Evolutionary conservation across 2,888 invertebrate species (phyloP).

Genomic region (Toxonevra muliebris): DNA sequence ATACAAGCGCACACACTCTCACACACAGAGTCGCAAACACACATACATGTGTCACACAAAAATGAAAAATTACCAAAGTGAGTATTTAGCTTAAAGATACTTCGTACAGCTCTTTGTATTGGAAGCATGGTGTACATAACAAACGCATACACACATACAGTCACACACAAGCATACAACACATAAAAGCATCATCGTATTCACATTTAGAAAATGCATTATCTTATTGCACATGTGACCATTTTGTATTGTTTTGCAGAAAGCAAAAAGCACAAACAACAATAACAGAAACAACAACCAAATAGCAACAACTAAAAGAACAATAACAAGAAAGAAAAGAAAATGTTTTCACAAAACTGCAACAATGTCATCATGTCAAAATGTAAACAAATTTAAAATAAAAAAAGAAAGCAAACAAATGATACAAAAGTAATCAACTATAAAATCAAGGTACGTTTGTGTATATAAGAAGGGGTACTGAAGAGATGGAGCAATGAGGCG

Average conservation of each 20-base stretch:
- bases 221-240: slow-evolving; percentile 36
- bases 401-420: background rate
- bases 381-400: background rate
- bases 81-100: slow-evolving; percentile 30
- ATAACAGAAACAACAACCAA: too few species aligned
- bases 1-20: background rate
- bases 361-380: background rate
- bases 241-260: slow-evolving; percentile 15
- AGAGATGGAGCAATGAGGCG: too few species aligned
- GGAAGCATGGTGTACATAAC: background rate
- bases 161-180: background rate
- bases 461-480: too few species aligned
- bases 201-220: slow-evolving; percentile 30
- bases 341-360: background rate
- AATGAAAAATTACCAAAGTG: slow-evolving; percentile 45
- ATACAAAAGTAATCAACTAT: background rate
- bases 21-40: slow-evolving; percentile 2
- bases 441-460: too few species aligned
- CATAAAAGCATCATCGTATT: slow-evolving; percentile 1
- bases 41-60: slow-evolving; percentile 37
- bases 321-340: too few species aligned
- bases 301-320: background rate
- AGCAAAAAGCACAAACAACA: background rate
- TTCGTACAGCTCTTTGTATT: slow-evolving; percentile 10
- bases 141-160: slow-evolving; percentile 4